A percentile compares a stretch with the other conserved stretches of the same genome.
These are phyloP conservation scores for Amblyornis subalaris DNA, from an alignment of 2,113 vertebrate genomes.

Conservation along the genomic window DNA sequence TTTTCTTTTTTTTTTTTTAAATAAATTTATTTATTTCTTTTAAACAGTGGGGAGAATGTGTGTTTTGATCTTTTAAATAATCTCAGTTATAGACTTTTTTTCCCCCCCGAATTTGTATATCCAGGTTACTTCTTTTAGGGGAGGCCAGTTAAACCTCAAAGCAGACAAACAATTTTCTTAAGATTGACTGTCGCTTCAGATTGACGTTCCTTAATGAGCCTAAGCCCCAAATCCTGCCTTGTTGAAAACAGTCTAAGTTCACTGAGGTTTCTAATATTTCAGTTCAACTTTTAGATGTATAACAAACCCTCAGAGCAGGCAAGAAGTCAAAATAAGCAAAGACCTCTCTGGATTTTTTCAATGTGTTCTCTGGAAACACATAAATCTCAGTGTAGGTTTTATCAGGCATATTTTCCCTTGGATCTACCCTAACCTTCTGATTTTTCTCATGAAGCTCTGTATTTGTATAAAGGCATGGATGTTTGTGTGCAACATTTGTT, in stretches of 20 bases:
- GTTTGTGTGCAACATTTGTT: background rate
- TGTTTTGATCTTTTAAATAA: background rate
- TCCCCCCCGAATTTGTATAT: background rate
- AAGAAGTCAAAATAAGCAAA: slow-evolving; percentile 46
- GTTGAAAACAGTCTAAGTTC: slow-evolving; percentile 21
- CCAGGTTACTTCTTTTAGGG: background rate
- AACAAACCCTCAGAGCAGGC: slow-evolving; percentile 26
- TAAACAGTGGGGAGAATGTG: background rate
- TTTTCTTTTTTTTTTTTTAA: background rate
- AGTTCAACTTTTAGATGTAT: background rate
- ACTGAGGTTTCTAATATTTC: slow-evolving; percentile 32
- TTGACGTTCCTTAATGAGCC: slow-evolving; percentile 9
- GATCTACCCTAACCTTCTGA: background rate
- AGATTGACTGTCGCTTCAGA: background rate
- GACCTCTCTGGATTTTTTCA: background rate
- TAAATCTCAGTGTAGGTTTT: background rate
- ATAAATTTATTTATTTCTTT: background rate
- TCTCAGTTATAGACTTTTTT: background rate
- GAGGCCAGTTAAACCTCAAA: background rate
- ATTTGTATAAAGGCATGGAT: background rate
- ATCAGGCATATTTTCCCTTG: background rate
- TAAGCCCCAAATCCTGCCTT: slow-evolving; percentile 37
- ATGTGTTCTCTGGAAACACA: background rate
- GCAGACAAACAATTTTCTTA: background rate
- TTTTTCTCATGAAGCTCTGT: background rate